phyloP scores from a whole-genome alignment of 2,888 invertebrate species.

The Cerastis rubricosa region DNA sequence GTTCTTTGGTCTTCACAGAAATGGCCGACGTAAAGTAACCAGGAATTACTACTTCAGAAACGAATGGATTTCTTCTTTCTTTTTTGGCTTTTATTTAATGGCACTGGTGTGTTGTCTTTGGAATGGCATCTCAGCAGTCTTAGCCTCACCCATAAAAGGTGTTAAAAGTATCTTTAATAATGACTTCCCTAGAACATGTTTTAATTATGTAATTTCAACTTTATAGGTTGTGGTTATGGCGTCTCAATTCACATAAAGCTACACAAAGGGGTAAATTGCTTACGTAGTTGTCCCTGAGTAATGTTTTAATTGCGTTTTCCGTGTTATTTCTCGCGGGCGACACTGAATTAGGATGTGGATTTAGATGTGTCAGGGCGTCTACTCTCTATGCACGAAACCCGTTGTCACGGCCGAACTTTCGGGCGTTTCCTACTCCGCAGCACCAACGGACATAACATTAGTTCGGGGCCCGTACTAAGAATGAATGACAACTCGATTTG shows the following conservation, averaged over 20 bases:
- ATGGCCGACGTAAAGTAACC: conserved; percentile 63
- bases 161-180: conserved; percentile 17
- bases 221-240: neutral
- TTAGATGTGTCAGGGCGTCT: conserved; percentile 37
- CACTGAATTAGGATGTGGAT: conserved; percentile 44
- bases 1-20: conserved; percentile 66
- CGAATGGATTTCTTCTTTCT: conserved; percentile 70
- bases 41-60: conserved; percentile 64
- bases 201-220: conserved; percentile 10
- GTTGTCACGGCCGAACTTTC: no score
- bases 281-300: conserved; percentile 58
- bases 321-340: conserved; percentile 42
- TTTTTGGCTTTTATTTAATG: conserved; percentile 66
- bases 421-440: no score
- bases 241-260: neutral
- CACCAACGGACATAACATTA: no score
- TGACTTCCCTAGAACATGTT: conserved; percentile 1
- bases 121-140: conserved; percentile 13
- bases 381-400: no score
- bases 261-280: conserved; percentile 40
- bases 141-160: neutral
- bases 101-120: conserved; percentile 39
- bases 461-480: no score
- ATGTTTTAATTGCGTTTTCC: conserved; percentile 64
- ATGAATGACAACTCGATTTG: no score